Base-by-base conservation (phyloP, 2,888 invertebrate species). In the Conus canariensis region DNA sequence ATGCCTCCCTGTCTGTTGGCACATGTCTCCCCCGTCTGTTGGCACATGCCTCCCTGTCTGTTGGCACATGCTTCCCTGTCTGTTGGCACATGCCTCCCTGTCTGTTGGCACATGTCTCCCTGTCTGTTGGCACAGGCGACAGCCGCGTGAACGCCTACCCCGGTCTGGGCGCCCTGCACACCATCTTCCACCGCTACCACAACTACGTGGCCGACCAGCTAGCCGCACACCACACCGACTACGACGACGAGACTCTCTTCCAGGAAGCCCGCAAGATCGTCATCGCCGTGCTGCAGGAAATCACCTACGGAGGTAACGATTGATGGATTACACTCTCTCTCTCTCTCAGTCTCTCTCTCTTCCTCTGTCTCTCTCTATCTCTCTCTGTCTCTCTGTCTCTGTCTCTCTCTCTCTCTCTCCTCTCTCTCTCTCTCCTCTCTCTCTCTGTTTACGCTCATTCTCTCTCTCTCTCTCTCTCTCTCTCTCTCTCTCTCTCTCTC, bases 111-210 rank as follows among this genome's bases (percentile, higher is more conserved):
- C 30, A 30, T 30, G 30, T 2, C 30, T 30, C 30, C 30, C 8
- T 19, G 14, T 58, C 22, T 30, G 80, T 1, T 12, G 16, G 8
- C 12, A 22, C 64, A 74, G 93, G 93, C 59, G 93, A 93, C 85
- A 19, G 30, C 22, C 88, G 93, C 19, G 92, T 92, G 4, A 92
- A 92, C 87, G 93, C 91, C 85, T 89, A 91, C 60, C 91, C 92
- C 0, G 92, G 92, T 0, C 87, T 93, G 56, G 85, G 90, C 22
- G 91, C 91, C n/a, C 56, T 92, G 22, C 93, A 93, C 30, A 92
- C 92, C n/a, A 58, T 93, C 25, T 93, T 92, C 86, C n/a, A 91
- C 8, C 77, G 93, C n/a, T 92, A 92, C 67, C 93, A 93, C 88
- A 93, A 93, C 86, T 89, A 90, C 58, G 59, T 93, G 0, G 92